Evolutionary conservation across 2,888 invertebrate genomes (phyloP), one percentile per base, ranked within the genome.

Genomic region (Ochropacha duplaris): DNA sequence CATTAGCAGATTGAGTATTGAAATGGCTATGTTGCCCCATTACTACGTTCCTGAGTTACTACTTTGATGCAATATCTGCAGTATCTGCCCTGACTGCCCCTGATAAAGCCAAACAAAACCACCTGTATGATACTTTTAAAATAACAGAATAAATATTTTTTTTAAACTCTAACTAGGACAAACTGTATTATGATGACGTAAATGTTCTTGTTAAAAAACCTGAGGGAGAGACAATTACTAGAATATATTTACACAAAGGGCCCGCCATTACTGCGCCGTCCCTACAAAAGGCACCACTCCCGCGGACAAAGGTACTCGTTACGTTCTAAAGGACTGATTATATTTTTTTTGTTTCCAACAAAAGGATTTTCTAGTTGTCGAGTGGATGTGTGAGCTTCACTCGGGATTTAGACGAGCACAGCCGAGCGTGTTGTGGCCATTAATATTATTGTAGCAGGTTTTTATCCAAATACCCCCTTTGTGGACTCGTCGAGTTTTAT

Each of bases 241-340:
- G 76, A 79, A 83, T 82, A 80, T 81, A 79, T 79, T 73, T 70
- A 76, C 76, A 80, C 79, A 83, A 81, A 80, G 74, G 80, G 76
- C 67, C 71, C 70, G 64, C 71, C 81, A 72, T 77, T 76, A 73
- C 72, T 62, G 72, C 65, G 71, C 60, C 64, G 62, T 62, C 66
- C 63, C 69, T 71, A 70, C 76, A 76, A 76, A 71, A 62, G 72
- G 75, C 73, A 64, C 67, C 69, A 65, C 72, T 72, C 68, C 64
- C 67, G 61, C 69, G 78, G 82, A 87, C 85, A 84, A 84, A 83
- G 82, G 76, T 73, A 74, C 81, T 80, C 82, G 79, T 80, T 78
- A 79, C 68, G 69, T 78, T 71, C 67, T 74, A 68, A 70, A 81
- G 76, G 77, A 77, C 81, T 83, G 81, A 85, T 86, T 83, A 84